Evolutionary conservation across 2,113 vertebrate species (phyloP).

Genomic region (Brachionichthys hirsutus): DNA sequence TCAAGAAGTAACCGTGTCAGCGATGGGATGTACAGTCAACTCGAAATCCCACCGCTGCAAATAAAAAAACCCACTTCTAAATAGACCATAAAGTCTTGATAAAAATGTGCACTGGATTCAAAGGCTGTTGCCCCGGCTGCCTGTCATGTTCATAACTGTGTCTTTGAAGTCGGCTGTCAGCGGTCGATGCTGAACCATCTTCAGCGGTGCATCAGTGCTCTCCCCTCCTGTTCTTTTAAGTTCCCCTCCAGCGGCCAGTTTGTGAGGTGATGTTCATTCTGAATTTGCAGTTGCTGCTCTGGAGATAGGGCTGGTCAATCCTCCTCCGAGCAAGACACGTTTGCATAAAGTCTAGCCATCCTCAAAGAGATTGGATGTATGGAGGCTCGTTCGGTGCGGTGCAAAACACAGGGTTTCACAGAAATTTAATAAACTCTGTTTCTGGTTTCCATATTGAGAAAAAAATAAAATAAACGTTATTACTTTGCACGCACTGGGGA

Average conservation of each 20-base stretch:
- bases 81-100: slow-evolving; percentile 70
- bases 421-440: slow-evolving; percentile 43
- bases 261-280: slow-evolving; percentile 58
- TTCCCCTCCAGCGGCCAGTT: slow-evolving; percentile 72
- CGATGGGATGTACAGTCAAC: slow-evolving; percentile 60
- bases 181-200: slow-evolving; percentile 66
- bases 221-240: slow-evolving; percentile 73
- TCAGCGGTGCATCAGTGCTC: slow-evolving; percentile 63
- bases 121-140: slow-evolving; percentile 57
- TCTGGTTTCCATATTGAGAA: slow-evolving; percentile 18
- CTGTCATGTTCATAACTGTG: slow-evolving; percentile 72
- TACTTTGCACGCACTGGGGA: slow-evolving; percentile 14
- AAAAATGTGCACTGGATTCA: slow-evolving; percentile 68
- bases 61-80: slow-evolving; percentile 44
- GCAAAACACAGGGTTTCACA: slow-evolving; percentile 40
- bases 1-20: slow-evolving; percentile 55
- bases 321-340: slow-evolving; percentile 47
- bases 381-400: slow-evolving; percentile 35
- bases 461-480: no score
- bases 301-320: slow-evolving; percentile 66
- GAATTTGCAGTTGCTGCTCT: slow-evolving; percentile 71
- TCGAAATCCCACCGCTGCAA: slow-evolving; percentile 53
- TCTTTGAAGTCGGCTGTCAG: slow-evolving; percentile 75
- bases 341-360: slow-evolving; percentile 56
- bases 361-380: slow-evolving; percentile 62